phyloP scores from a whole-genome alignment of 2,113 vertebrate species.

The Lonchura striata region DNA sequence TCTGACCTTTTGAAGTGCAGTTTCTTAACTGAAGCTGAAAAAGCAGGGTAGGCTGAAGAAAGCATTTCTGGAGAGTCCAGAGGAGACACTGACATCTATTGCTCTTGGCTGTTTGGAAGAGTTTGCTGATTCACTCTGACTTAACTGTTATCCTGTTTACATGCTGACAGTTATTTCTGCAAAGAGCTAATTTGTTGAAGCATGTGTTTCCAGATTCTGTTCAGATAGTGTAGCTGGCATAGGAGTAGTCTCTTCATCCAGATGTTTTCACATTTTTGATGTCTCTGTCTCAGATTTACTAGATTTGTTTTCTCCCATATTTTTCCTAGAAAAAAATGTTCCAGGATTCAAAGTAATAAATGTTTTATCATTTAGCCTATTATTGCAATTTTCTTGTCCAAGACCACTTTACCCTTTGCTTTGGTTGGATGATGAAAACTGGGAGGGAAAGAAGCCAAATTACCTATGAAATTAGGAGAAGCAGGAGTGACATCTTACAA shows the following conservation, averaged over 20 bases:
- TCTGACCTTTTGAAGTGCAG: neutral
- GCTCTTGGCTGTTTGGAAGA: neutral
- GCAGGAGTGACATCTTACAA: neutral
- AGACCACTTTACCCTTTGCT: neutral
- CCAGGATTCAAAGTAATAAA: neutral
- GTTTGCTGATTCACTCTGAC: slow-evolving; percentile 57
- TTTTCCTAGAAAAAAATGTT: neutral
- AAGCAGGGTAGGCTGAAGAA: neutral
- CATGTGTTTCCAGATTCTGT: neutral
- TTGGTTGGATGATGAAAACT: neutral
- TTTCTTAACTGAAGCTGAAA: neutral
- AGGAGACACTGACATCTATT: neutral
- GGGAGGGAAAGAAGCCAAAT: neutral
- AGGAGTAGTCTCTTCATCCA: neutral
- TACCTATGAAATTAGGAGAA: neutral
- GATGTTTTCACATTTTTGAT: neutral
- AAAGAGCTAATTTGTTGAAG: neutral
- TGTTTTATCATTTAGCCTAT: neutral
- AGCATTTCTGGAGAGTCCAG: neutral
- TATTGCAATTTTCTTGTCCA: neutral
- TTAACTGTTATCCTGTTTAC: slow-evolving; percentile 51
- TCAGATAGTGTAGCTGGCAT: neutral
- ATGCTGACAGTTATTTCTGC: neutral
- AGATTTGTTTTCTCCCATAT: neutral
- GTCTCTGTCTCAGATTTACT: neutral